Conservation (phyloP, 2,797 vertebrate species). For the Poecilia picta region DNA sequence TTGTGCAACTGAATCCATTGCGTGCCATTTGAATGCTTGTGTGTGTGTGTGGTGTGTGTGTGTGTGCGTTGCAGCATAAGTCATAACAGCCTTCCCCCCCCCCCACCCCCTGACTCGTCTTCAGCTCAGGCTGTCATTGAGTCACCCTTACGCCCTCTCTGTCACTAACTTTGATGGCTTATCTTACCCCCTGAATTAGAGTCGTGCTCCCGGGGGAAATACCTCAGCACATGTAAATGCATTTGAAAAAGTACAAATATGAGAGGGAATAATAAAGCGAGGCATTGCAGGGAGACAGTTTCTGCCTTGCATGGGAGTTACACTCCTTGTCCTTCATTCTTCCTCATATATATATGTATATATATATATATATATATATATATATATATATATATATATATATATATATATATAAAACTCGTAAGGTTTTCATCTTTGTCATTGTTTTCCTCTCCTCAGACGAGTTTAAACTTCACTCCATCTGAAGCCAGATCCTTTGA, state of each 20-base stretch:
- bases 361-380: too few relatives aligned
- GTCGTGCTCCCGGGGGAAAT: conserved; percentile 75
- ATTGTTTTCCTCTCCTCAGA: conserved; percentile 28
- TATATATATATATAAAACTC: too few relatives aligned
- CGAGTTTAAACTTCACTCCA: conserved; percentile 43
- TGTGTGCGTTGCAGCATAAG: background rate
- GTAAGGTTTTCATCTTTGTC: too few relatives aligned
- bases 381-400: too few relatives aligned
- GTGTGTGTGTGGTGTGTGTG: conserved; percentile 10
- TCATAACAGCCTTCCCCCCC: conserved; percentile 46
- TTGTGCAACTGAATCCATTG: conserved; percentile 32
- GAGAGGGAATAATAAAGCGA: conserved; percentile 65
- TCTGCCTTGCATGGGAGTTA: conserved; percentile 28
- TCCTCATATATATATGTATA: background rate
- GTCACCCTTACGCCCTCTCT: conserved; percentile 75
- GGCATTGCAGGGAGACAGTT: conserved; percentile 51
- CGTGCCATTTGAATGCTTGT: conserved; percentile 11
- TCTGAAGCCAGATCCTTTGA: conserved; percentile 65
- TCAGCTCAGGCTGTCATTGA: conserved; percentile 72
- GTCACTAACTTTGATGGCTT: conserved; percentile 80
- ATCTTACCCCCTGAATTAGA: conserved; percentile 78
- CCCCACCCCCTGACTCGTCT: conserved; percentile 55
- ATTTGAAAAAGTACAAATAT: conserved; percentile 73
- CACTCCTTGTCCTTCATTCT: conserved; percentile 20
- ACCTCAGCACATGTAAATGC: conserved; percentile 78